A percentile compares a stretch with the other conserved stretches of the same genome.
These are phyloP conservation scores for Sturmia bella DNA, from an alignment of 2,888 invertebrate species.

Conservation along the genomic window DNA sequence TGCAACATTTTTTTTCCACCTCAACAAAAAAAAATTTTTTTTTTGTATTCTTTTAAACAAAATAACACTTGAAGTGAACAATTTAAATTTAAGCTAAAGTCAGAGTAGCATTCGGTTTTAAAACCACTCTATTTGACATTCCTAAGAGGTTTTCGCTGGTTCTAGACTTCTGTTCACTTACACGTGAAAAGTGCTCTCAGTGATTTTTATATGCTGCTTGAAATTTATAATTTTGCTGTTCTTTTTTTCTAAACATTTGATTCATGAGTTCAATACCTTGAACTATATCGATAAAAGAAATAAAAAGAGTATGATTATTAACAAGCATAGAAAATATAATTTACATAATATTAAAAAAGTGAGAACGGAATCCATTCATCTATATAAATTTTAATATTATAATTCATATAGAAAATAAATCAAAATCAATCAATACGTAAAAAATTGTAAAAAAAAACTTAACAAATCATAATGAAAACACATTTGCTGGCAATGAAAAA, in stretches of 20 bases:
- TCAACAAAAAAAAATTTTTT: no score
- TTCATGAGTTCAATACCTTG: conserved; percentile 40
- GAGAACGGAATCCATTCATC: conserved; percentile 2
- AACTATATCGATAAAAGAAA: conserved; percentile 46
- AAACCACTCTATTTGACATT: no score
- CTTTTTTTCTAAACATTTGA: conserved; percentile 21
- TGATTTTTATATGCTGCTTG: background rate
- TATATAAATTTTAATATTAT: background rate
- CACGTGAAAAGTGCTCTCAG: background rate
- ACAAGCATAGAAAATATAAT: background rate
- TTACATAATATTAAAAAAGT: conserved; percentile 14
- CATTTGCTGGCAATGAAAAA: conserved; percentile 25
- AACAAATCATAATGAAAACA: conserved; percentile 23
- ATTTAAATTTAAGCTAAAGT: no score
- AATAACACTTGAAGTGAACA: no score
- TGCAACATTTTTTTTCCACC: no score
- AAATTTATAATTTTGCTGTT: background rate
- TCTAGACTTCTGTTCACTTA: no score
- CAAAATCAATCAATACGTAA: conserved; percentile 13
- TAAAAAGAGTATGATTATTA: background rate
- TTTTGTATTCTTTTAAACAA: no score
- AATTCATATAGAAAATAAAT: background rate
- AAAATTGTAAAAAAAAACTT: conserved; percentile 12
- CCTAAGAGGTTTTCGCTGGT: no score
- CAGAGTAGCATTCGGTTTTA: no score